phyloP scores from a whole-genome alignment of 2,888 invertebrate genomes.

The Orthonychiurus folsomi region DNA sequence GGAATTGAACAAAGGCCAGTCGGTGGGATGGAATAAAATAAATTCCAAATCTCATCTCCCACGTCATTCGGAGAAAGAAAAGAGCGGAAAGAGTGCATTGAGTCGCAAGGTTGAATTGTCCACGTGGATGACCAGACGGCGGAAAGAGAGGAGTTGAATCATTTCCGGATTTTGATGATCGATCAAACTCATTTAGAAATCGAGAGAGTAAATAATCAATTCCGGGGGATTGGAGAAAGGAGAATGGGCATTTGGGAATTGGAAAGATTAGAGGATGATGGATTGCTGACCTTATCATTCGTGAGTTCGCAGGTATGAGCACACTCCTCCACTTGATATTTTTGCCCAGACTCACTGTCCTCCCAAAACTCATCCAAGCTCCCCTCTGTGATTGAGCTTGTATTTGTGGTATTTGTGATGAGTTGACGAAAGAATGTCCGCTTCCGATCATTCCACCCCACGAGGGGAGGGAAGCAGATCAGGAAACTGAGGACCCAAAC shows the following conservation, averaged over 20 bases:
- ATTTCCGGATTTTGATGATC: neutral
- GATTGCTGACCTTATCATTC: conserved; percentile 62
- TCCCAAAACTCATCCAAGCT: conserved; percentile 7
- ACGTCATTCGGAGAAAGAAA: too few relatives aligned
- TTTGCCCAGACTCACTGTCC: conserved; percentile 6
- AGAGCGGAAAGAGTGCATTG: too few relatives aligned
- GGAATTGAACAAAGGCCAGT: too few relatives aligned
- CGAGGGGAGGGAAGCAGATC: conserved; percentile 91
- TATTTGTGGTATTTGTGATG: conserved; percentile 37
- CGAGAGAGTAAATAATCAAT: neutral
- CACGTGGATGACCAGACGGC: neutral
- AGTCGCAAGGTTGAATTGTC: neutral
- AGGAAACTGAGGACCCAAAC: conserved; percentile 93
- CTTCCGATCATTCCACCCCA: conserved; percentile 75
- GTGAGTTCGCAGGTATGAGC: conserved; percentile 70
- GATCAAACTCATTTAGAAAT: neutral
- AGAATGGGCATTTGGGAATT: neutral
- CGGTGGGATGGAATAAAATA: too few relatives aligned
- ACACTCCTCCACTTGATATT: conserved; percentile 32
- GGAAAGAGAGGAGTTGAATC: neutral
- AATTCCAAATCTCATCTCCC: too few relatives aligned
- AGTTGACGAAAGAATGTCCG: conserved; percentile 38
- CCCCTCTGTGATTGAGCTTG: conserved; percentile 7
- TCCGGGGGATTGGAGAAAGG: neutral
- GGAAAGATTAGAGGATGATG: conserved; percentile 10